Evolutionary conservation across 2,888 invertebrate species (phyloP).

Genomic region (Ophonus ardosiacus): DNA sequence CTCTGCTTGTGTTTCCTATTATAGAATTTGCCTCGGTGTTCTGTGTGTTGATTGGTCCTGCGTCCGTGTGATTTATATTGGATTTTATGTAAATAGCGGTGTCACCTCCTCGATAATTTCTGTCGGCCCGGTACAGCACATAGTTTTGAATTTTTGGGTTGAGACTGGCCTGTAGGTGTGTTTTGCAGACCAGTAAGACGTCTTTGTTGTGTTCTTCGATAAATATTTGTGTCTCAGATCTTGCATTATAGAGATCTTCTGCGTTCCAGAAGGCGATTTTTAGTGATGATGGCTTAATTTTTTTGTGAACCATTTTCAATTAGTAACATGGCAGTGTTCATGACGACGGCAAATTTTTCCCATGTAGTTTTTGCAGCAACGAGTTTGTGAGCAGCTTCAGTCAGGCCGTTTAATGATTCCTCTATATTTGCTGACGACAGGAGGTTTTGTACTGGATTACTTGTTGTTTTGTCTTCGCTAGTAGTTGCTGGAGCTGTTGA

Average conservation of each 20-base stretch:
- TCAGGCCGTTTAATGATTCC: neutral
- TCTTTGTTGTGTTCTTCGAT: constrained; percentile 28
- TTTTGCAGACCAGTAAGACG: constrained; percentile 33
- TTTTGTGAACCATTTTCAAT: neutral
- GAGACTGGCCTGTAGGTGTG: neutral
- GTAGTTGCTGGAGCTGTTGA: neutral
- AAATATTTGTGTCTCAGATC: neutral
- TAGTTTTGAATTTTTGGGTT: constrained; percentile 10
- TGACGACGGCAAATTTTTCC: neutral
- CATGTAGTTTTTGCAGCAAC: neutral
- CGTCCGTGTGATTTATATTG: neutral
- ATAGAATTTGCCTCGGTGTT: neutral
- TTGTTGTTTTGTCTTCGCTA: neutral
- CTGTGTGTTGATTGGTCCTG: neutral
- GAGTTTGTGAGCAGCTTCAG: neutral
- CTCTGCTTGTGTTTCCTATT: neutral
- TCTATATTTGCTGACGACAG: neutral
- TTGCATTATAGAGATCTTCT: neutral
- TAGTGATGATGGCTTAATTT: neutral
- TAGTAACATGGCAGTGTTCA: neutral
- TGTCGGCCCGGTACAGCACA: constrained; percentile 6
- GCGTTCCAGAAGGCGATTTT: constrained; percentile 43
- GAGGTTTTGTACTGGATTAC: neutral
- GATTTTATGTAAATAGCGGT: constrained; percentile 13
- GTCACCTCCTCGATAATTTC: neutral